Conservation (phyloP, 1,140 invertebrate genomes). For the Drosophila serrata region DNA sequence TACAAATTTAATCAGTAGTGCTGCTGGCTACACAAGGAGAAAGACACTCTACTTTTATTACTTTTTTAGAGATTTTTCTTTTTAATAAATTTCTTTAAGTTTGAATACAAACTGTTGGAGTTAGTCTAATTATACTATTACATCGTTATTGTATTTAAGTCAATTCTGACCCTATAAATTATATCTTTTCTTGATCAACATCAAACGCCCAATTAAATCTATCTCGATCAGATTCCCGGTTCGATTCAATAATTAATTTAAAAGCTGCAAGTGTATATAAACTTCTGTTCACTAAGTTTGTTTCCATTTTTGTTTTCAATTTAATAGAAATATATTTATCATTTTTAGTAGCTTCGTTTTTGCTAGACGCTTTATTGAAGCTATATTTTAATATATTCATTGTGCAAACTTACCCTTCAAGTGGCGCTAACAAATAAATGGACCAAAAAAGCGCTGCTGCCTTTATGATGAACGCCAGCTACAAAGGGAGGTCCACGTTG, state of each 20-base stretch:
- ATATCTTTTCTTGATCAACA: too few relatives aligned
- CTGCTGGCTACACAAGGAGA: background rate
- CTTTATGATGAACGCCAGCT: background rate
- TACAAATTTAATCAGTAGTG: conserved; percentile 59
- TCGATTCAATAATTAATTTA: too few relatives aligned
- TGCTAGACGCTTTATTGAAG: conserved; percentile 36
- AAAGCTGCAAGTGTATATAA: too few relatives aligned
- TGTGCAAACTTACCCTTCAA: conserved; percentile 46
- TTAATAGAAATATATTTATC: too few relatives aligned
- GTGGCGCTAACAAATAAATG: conserved; percentile 44
- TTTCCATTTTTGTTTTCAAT: too few relatives aligned
- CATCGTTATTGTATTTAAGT: too few relatives aligned
- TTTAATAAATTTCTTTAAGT: too few relatives aligned
- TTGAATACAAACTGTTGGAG: background rate
- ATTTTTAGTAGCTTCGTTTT: background rate
- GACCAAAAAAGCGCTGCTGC: conserved; percentile 1
- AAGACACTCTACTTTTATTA: background rate
- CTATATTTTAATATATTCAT: conserved; percentile 74
- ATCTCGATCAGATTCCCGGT: too few relatives aligned
- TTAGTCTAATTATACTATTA: too few relatives aligned
- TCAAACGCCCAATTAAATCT: too few relatives aligned
- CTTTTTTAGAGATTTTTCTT: background rate
- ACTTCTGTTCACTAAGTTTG: too few relatives aligned
- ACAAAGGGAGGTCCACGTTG: background rate
- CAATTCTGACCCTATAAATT: too few relatives aligned